Evolutionary conservation across 2,113 vertebrate species (phyloP).

Genomic region (Caloenas nicobarica): DNA sequence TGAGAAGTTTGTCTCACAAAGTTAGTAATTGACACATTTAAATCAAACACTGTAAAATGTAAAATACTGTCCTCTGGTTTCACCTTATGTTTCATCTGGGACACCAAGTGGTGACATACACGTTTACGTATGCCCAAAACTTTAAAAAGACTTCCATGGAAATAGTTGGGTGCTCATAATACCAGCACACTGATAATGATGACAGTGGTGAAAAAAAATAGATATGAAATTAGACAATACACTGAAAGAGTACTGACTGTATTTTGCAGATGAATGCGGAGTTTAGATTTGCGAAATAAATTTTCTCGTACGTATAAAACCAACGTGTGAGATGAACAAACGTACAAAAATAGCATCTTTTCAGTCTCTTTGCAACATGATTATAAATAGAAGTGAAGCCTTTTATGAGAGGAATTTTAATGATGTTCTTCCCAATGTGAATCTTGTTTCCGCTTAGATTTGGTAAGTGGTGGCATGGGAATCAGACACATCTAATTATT

Average conservation of each 20-base stretch:
- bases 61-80: background rate
- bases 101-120: background rate
- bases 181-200: background rate
- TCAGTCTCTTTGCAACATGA: background rate
- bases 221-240: background rate
- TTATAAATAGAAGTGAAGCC: background rate
- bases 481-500: background rate
- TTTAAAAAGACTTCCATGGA: background rate
- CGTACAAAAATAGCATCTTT: background rate
- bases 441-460: background rate
- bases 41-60: background rate
- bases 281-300: background rate
- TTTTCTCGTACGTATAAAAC: background rate
- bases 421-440: background rate
- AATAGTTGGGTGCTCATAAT: background rate
- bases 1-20: background rate
- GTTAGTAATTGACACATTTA: background rate
- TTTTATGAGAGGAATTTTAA: conserved; percentile 20
- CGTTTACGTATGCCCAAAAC: fast-evolving
- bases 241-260: background rate
- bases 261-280: background rate
- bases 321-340: background rate
- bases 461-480: background rate
- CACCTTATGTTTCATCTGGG: background rate
- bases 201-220: background rate